A percentile compares a stretch with the other conserved stretches of the same genome.
Conservation (phyloP, 2,888 invertebrate genomes). For the Drosophila cognata region DNA sequence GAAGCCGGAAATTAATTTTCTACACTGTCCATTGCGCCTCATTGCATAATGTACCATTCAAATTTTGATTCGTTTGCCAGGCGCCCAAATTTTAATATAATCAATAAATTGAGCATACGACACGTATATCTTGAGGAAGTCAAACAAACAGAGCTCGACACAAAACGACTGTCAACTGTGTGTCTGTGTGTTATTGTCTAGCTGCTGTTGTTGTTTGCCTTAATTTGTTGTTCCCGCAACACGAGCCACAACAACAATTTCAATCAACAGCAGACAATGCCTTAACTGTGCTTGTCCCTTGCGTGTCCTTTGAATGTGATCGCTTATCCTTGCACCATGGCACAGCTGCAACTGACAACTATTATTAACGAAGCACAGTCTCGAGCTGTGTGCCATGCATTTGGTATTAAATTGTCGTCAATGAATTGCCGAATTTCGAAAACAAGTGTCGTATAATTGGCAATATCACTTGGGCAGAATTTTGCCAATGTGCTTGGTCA, state of each 20-base stretch:
- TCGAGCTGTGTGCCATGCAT: slow-evolving; percentile 33
- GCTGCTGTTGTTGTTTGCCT: slow-evolving; percentile 43
- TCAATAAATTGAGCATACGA: slow-evolving; percentile 74
- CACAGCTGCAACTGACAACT: slow-evolving; percentile 67
- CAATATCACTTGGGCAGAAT: slow-evolving; percentile 10
- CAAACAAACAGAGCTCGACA: slow-evolving; percentile 9
- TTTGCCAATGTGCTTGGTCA: neutral
- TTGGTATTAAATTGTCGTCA: slow-evolving; percentile 57
- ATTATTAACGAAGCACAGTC: slow-evolving; percentile 55
- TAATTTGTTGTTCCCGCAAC: slow-evolving; percentile 68
- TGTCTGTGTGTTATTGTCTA: slow-evolving; percentile 4
- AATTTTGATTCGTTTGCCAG: slow-evolving; percentile 33
- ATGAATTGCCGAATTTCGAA: slow-evolving; percentile 45
- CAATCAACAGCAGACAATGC: slow-evolving; percentile 22
- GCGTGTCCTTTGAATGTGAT: slow-evolving; percentile 18
- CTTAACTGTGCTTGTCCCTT: slow-evolving; percentile 34
- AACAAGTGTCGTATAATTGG: slow-evolving; percentile 32
- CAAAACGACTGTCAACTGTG: slow-evolving; percentile 3
- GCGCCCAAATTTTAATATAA: slow-evolving; percentile 64
- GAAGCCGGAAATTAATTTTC: slow-evolving; percentile 35
- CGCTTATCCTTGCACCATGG: slow-evolving; percentile 24
- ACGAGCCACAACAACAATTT: slow-evolving; percentile 41
- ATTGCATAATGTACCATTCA: slow-evolving; percentile 64
- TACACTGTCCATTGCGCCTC: slow-evolving; percentile 40
- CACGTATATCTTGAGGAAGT: slow-evolving; percentile 24